Base-by-base conservation (phyloP, 2,797 vertebrate species). In the Sphaeramia orbicularis region DNA sequence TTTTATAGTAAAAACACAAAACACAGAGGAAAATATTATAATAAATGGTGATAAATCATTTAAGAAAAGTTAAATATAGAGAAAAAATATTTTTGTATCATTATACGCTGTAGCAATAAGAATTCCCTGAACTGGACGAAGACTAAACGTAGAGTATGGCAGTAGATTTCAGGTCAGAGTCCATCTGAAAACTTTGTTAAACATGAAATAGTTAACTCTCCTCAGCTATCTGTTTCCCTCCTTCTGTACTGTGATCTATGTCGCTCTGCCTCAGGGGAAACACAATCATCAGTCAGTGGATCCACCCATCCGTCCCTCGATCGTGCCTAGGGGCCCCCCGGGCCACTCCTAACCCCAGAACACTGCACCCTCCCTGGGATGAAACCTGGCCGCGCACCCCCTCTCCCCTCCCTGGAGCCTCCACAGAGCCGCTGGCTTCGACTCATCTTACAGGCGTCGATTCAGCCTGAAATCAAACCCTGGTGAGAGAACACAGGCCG, bases 401-500 rank as follows among this genome's bases (percentile, higher is more conserved):
- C 72, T 79, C 61, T 85, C 73, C 79, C 86, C 88, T 89, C 90
- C 91, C 89, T 79, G 81, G 83, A 90, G 90, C 85, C 73, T 72
- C 78, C 51, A 50, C 47, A 43, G 76, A 82, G 90, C 86, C 87
- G 66, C 77, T 73, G 83, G 83, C 83, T 85, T 80, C 89, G 94
- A 92, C 93, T 94, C 88, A 83, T 86, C 86, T 95, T 93, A 93
- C 87, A 85, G 84, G 84, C 89, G 85, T 93, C 91, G 86, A 94
- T 93, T 91, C 85, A 92, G 86, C 64, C 57, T 78, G 89, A 92
- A 94, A 94, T 92, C 87, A 93, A 94, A 91, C 84, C 86, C 65
- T 55, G 91, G 84, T 91, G 84, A 86, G 90, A 92, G 88, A 89
- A 81, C 81, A 75, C 61, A 62, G 79, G 64, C 79, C 78, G 36